A percentile compares a stretch with the other conserved stretches of the same genome.
These are phyloP conservation scores for Salmo trutta DNA, from an alignment of 2,797 vertebrate species.

Conservation along the genomic window DNA sequence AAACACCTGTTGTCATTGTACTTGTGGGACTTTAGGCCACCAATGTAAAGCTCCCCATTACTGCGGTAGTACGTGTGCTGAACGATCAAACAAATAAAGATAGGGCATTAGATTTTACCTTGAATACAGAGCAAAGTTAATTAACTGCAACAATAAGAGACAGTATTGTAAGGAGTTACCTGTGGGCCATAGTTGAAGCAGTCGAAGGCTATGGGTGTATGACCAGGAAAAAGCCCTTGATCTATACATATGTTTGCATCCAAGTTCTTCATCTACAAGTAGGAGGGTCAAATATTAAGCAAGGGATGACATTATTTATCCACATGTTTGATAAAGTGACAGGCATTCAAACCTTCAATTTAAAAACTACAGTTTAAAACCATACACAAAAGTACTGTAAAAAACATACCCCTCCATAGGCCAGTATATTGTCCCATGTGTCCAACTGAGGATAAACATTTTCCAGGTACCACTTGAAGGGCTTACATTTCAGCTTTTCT, in stretches of 20 bases:
- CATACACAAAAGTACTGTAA: not conserved
- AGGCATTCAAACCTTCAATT: not conserved
- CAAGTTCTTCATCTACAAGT: constrained; percentile 60
- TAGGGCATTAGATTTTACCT: not conserved
- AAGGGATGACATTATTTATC: not conserved
- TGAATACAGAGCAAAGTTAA: not conserved
- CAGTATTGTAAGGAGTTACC: constrained; percentile 43
- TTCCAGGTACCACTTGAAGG: constrained; percentile 83
- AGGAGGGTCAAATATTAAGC: not conserved
- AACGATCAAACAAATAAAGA: not conserved
- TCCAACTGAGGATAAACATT: constrained; percentile 75
- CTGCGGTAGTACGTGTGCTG: constrained; percentile 51
- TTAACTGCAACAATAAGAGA: not conserved
- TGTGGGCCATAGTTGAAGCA: constrained; percentile 66
- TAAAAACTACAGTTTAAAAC: not conserved
- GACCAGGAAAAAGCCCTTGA: constrained; percentile 70
- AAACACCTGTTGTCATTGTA: constrained; percentile 51
- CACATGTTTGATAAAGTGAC: not conserved
- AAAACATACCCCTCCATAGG: constrained; percentile 66
- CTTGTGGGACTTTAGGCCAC: constrained; percentile 52
- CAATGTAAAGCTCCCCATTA: constrained; percentile 47
- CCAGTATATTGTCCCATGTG: constrained; percentile 58
- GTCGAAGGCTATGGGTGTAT: constrained; percentile 60
- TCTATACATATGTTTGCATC: constrained; percentile 62
- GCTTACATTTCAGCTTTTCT: constrained; percentile 78